These are phyloP conservation scores for Latrodectus hesperus DNA, from an alignment of 2,888 invertebrate species.

Conservation along the genomic window DNA sequence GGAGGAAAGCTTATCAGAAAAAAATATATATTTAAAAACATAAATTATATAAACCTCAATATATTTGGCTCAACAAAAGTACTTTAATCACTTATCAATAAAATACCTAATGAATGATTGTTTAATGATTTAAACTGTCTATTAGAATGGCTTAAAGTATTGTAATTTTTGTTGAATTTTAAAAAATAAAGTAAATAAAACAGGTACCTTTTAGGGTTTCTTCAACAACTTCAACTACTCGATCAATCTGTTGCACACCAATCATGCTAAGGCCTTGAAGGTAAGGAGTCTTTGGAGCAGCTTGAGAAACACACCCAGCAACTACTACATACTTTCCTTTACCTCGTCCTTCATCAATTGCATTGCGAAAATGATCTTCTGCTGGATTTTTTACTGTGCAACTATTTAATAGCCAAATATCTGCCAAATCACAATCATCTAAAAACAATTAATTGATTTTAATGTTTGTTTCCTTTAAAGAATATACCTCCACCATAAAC, in stretches of 20 bases:
- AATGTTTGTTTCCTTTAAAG: too few species aligned
- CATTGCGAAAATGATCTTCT: conserved; percentile 94
- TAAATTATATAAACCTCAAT: too few species aligned
- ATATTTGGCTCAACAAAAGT: too few species aligned
- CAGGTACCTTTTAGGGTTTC: conserved; percentile 91
- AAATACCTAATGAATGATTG: too few species aligned
- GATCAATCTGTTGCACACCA: conserved; percentile 98
- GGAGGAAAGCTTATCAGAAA: too few species aligned
- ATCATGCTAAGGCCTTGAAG: conserved; percentile 90
- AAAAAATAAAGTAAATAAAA: too few species aligned
- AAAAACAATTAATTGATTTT: conserved; percentile 37
- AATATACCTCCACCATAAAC: too few species aligned
- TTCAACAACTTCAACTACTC: conserved; percentile 97
- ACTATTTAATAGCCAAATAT: conserved; percentile 96
- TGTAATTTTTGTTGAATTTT: too few species aligned
- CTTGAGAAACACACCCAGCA: conserved; percentile 99
- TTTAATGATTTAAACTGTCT: too few species aligned
- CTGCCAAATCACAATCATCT: conserved; percentile 86
- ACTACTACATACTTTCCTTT: conserved; percentile 90
- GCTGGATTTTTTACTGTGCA: conserved; percentile 99
- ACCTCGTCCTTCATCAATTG: conserved; percentile 82
- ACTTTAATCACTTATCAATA: too few species aligned
- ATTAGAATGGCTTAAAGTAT: too few species aligned
- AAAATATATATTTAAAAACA: too few species aligned
- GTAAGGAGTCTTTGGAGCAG: conserved; percentile 78